Percentiles rank a stretch among this genome's conserved stretches.
Evolutionary conservation across 2,888 invertebrate genomes (phyloP).

Genomic region (Unio pictorum): DNA sequence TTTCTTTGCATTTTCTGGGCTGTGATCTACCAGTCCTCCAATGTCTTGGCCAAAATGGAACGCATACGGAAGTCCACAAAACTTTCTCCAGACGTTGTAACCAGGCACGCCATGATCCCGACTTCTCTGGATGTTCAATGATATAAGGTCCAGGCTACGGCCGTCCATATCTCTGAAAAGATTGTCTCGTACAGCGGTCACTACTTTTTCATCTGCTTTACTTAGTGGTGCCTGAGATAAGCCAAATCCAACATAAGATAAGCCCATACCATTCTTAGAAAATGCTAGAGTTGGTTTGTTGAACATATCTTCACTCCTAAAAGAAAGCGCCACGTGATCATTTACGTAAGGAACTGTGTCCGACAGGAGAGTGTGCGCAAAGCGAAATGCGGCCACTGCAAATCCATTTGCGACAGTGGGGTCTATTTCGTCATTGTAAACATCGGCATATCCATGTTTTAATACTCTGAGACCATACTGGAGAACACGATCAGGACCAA

Average conservation of each 20-base stretch:
- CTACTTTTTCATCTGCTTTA: conserved; percentile 29
- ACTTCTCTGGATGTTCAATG: conserved; percentile 90
- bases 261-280: conserved; percentile 10
- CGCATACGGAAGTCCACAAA: conserved; percentile 60
- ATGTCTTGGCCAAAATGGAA: conserved; percentile 32
- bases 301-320: no score
- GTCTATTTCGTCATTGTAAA: conserved; percentile 86
- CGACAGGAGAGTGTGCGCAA: conserved; percentile 94
- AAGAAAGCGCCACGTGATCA: no score
- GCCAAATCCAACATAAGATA: conserved; percentile 27
- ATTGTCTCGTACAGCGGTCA: conserved; percentile 81
- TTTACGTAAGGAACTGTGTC: no score
- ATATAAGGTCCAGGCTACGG: conserved; percentile 82
- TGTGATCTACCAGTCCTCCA: conserved; percentile 30
- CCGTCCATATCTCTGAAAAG: conserved; percentile 76
- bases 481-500: conserved; percentile 66
- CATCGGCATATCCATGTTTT: conserved; percentile 82
- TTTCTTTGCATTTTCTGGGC: conserved; percentile 29
- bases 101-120: conserved; percentile 89
- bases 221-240: conserved; percentile 30
- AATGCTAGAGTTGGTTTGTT: no score
- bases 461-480: conserved; percentile 75
- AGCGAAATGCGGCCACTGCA: conserved; percentile 93
- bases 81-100: conserved; percentile 81
- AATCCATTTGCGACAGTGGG: conserved; percentile 88